Evolutionary conservation across 2,888 invertebrate genomes (phyloP), one percentile per base, ranked within the genome.

Genomic region (Cryptocheilus praepositus): DNA sequence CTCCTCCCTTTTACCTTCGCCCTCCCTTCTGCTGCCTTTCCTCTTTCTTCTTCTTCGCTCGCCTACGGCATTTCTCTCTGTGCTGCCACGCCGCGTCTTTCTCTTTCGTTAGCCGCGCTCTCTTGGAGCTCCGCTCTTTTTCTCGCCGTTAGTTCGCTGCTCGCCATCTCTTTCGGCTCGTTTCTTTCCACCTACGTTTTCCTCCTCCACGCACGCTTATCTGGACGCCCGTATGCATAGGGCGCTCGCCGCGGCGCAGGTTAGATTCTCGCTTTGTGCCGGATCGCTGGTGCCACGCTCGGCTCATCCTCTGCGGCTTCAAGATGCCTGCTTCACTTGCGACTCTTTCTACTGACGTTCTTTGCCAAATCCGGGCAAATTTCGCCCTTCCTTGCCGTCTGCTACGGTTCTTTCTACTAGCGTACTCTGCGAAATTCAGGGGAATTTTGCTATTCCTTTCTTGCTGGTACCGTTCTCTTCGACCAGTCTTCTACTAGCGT

Each of bases 81-180:
- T 70, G 21, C 72, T 69, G 74, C 2, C 44, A 54, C 53, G 51
- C 49, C 46, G 22, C 53, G 45, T 49, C 44, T 28, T 36, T 58
- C 46, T 57, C 65, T n/a, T 43, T n/a, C 51, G 46, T n/a, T n/a
- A n/a, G n/a, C n/a, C 57, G 58, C 57, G 56, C 44, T 56, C 49
- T 51, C 53, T 46, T 53, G 46, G n/a, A n/a, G n/a, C n/a, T n/a
- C n/a, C n/a, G n/a, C 55, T 54, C 61, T 58, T 58, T 52, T 49
- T 51, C 21, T 46, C 46, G 46, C 44, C 21, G 16, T 21, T 19
- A 52, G 45, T 53, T 49, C 53, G 65, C 63, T 54, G 61, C 67
- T 70, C 72, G n/a, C n/a, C 70, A 73, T 73, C 72, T 69, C 55
- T 65, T 74, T 68, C 73, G 71, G 69, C 73, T 67, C 76, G 69